Evolutionary conservation across 1,140 invertebrate genomes (phyloP), one percentile per base, ranked within the genome.

Genomic region (Eriocheir sinensis): DNA sequence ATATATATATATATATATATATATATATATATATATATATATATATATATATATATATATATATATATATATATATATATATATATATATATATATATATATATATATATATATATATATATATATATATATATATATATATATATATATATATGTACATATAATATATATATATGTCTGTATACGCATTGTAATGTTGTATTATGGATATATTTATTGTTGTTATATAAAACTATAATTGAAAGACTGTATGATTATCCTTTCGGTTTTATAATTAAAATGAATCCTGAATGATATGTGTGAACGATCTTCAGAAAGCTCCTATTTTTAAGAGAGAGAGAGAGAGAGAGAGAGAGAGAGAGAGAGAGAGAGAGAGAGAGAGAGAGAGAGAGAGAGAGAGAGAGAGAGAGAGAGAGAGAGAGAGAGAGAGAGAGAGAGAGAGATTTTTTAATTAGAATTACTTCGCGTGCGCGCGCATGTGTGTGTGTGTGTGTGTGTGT

Each of bases 11-110:
- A 89, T 44, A 89, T 17, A 38, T 27, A 41, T 41, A 41, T 89
- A n/a, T 21, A 41, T 89, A 89, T 86, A 86, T 86, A 6, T 86
- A 86, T 86, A 86, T 86, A 6, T 86, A 86, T 86, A 86, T 86
- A 86, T 86, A 86, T 86, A 86, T 86, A 86, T 86, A 86, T 86
- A 86, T 86, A 86, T 86, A 86, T 86, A 86, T 86, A 86, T 86
- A 86, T 86, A 38, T 36, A 86, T 86, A 86, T 86, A 86, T 86
- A 86, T 86, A 86, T 36, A 86, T 86, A 86, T 86, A 86, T 48
- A 41, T 30, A 89, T 30, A 89, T 30, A 89, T 30, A 89, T 30
- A 44, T 30, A 48, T 30, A 89, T 30, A 89, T 30, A 89, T 30
- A 89, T 30, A 89, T 30, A 89, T 30, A 89, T 30, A 89, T 30